phyloP scores from a whole-genome alignment of 53 echinoderm and acorn worm genomes.

The Paracentrotus lividus region DNA sequence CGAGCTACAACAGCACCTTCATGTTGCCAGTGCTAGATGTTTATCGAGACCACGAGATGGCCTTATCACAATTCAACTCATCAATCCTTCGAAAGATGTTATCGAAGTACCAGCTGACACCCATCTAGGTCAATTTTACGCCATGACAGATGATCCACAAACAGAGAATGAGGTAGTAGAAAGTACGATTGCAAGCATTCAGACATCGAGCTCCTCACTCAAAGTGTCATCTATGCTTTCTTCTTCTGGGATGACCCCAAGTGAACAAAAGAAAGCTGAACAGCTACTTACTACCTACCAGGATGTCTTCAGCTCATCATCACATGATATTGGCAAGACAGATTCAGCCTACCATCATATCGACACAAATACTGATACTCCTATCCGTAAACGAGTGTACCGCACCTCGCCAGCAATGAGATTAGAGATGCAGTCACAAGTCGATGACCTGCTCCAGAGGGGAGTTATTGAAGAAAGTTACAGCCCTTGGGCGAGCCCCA shows the following conservation, averaged over 20 bases:
- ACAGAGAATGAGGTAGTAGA: not conserved
- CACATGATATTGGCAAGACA: slow-evolving; percentile 52
- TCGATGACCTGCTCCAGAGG: slow-evolving; percentile 17
- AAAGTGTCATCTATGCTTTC: slow-evolving; percentile 1
- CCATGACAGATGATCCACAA: not conserved
- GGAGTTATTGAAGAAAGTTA: slow-evolving; percentile 53
- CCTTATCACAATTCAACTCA: not conserved
- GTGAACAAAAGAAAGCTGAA: not conserved
- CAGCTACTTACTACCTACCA: not conserved
- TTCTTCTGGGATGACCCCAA: not conserved
- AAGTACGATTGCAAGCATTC: not conserved
- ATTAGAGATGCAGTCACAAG: slow-evolving; percentile 27
- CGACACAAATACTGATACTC: not conserved
- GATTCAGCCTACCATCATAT: slow-evolving; percentile 20
- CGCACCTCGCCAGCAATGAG: slow-evolving; percentile 38
- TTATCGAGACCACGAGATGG: not conserved
- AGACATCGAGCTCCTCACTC: not conserved
- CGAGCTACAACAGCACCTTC: not conserved
- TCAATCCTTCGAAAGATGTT: not conserved
- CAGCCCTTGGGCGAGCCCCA: slow-evolving; percentile 55
- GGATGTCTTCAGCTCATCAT: slow-evolving; percentile 35
- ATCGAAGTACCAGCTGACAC: not conserved
- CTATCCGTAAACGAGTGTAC: slow-evolving; percentile 35
- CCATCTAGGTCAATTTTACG: not conserved
- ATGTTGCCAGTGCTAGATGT: not conserved